Conservation (phyloP, 2,797 vertebrate genomes). For the Orientallactaga sibirica region DNA sequence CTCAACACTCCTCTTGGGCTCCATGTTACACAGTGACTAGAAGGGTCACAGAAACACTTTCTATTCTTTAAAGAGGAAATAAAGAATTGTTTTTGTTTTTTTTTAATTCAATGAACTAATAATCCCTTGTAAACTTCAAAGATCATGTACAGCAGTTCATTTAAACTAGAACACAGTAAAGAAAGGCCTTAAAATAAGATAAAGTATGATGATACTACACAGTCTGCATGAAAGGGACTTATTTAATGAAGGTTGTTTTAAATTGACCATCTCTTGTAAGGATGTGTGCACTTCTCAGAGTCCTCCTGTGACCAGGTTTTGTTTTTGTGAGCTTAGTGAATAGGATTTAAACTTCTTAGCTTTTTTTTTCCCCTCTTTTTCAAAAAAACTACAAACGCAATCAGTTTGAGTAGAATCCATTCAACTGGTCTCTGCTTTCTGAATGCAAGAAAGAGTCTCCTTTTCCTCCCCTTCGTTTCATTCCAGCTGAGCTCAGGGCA, state of each 20-base stretch:
- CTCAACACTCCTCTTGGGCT: neutral
- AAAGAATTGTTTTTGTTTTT: neutral
- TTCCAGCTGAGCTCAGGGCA: conserved; percentile 83
- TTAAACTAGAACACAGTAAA: conserved; percentile 27
- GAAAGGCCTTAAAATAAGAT: conserved; percentile 42
- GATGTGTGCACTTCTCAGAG: conserved; percentile 74
- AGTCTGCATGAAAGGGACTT: conserved; percentile 76
- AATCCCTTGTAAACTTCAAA: conserved; percentile 54
- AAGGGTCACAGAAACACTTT: neutral
- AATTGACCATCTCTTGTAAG: conserved; percentile 72
- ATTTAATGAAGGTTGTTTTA: conserved; percentile 83
- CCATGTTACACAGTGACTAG: neutral
- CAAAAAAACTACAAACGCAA: conserved; percentile 84
- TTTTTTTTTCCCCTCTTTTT: conserved; percentile 53
- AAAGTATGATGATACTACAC: conserved; percentile 63
- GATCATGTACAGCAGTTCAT: conserved; percentile 22
- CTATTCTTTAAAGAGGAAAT: conserved; percentile 31
- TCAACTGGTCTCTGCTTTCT: conserved; percentile 85
- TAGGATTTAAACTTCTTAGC: conserved; percentile 84
- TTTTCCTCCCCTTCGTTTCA: conserved; percentile 85
- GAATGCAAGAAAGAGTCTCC: conserved; percentile 85
- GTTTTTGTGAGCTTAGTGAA: conserved; percentile 83
- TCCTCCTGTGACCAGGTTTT: conserved; percentile 74
- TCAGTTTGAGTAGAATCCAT: conserved; percentile 83
- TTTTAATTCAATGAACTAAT: conserved; percentile 38